A percentile compares a stretch with the other conserved stretches of the same genome.
phyloP scores from a whole-genome alignment of 2,888 invertebrate genomes.

The Ditylenchus weischeri region DNA sequence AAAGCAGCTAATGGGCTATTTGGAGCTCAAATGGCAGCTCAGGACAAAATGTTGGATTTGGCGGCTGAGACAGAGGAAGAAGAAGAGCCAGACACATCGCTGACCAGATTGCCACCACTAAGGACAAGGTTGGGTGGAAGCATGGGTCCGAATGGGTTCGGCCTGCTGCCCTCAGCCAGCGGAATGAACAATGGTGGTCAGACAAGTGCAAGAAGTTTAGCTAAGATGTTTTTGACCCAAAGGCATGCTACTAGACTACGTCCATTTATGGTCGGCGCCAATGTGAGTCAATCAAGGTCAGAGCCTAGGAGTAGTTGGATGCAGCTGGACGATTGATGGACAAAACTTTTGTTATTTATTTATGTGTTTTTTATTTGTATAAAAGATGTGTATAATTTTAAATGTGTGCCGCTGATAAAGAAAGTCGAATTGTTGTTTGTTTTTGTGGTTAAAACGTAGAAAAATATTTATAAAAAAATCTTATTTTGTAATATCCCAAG shows the following conservation, averaged over 20 bases:
- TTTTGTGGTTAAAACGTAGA: no score
- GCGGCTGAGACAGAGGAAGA: neutral
- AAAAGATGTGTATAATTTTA: no score
- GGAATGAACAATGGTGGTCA: neutral
- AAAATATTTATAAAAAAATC: no score
- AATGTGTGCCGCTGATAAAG: no score
- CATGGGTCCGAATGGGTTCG: neutral
- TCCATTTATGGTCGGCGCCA: slow-evolving; percentile 2
- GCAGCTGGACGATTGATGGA: no score
- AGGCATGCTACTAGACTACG: slow-evolving; percentile 5
- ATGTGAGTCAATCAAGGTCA: no score
- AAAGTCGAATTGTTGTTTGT: no score
- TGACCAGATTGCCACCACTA: neutral
- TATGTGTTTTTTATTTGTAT: no score
- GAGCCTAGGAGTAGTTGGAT: no score
- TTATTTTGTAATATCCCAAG: no score
- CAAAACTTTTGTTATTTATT: no score
- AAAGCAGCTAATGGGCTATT: neutral
- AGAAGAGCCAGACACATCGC: neutral
- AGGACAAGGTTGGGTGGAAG: neutral
- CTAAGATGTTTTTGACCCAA: slow-evolving; percentile 4
- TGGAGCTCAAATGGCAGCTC: slow-evolving; percentile 1
- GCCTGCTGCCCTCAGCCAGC: neutral
- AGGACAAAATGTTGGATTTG: neutral
- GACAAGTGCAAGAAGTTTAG: neutral